A percentile compares a stretch with the other conserved stretches of the same genome.
phyloP scores from a whole-genome alignment of 2,888 invertebrate species.

The Watsonalla cultraria region DNA sequence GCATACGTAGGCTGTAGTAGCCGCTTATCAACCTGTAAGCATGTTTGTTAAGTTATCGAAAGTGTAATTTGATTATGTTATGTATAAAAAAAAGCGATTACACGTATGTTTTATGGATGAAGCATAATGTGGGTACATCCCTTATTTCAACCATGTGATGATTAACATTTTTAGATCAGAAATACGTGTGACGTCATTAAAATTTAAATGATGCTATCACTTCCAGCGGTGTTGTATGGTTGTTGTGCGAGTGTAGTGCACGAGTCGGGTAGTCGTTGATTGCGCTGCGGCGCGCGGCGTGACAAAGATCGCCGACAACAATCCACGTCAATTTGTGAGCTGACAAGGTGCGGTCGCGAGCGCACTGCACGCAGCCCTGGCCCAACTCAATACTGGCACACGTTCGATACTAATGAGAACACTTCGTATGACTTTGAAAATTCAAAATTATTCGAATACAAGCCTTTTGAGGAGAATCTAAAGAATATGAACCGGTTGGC shows the following conservation, averaged over 20 bases:
- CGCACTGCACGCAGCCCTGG: constrained; percentile 16
- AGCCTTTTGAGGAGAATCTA: no score
- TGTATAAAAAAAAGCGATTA: no score
- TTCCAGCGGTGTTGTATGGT: constrained; percentile 1
- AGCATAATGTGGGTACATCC: no score
- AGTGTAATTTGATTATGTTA: no score
- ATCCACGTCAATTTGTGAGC: constrained; percentile 71
- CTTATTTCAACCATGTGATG: no score
- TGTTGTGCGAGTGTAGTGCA: not conserved
- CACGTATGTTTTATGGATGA: no score
- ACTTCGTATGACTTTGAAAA: not conserved
- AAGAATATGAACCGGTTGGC: no score
- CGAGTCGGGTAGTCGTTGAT: not conserved
- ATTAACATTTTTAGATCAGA: not conserved
- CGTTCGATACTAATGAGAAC: not conserved
- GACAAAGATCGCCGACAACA: constrained; percentile 69
- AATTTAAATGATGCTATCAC: not conserved
- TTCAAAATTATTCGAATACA: no score
- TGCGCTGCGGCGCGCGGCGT: constrained; percentile 19
- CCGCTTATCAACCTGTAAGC: no score
- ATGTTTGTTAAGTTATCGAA: no score
- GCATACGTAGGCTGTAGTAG: no score
- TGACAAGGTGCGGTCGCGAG: constrained; percentile 68
- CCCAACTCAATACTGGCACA: not conserved
- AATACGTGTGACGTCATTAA: not conserved